Evolutionary conservation across 2,888 invertebrate genomes (phyloP).

Genomic region (Callimorpha dominula): DNA sequence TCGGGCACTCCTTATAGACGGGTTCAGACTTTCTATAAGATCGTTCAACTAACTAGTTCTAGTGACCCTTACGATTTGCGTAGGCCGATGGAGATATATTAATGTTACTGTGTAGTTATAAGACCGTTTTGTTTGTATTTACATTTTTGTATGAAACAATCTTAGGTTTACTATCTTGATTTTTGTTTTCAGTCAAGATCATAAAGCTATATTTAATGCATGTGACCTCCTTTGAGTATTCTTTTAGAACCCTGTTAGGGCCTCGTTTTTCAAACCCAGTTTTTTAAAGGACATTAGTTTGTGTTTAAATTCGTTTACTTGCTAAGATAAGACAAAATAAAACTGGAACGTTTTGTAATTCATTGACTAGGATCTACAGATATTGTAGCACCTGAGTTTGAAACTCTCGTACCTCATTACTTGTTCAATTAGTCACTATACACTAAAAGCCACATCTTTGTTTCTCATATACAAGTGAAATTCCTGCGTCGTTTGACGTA

Average conservation of each 20-base stretch:
- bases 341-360: neutral
- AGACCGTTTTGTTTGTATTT: slow-evolving; percentile 8
- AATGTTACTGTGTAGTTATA: slow-evolving; percentile 14
- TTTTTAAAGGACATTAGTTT: neutral
- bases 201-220: neutral
- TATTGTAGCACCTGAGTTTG: slow-evolving; percentile 30
- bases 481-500: slow-evolving; percentile 66
- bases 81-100: slow-evolving; percentile 27
- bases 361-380: slow-evolving; percentile 6
- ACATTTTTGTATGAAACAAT: neutral
- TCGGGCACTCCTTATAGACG: slow-evolving; percentile 8
- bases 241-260: neutral
- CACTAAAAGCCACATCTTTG: slow-evolving; percentile 70
- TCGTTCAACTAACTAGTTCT: slow-evolving; percentile 42
- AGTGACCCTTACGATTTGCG: slow-evolving; percentile 40
- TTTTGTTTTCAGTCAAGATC: neutral
- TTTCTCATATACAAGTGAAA: slow-evolving; percentile 73
- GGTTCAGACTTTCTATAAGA: slow-evolving; percentile 23
- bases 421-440: slow-evolving; percentile 66
- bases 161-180: neutral
- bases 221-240: no score
- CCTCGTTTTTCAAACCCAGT: neutral
- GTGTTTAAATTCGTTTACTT: neutral
- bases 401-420: slow-evolving; percentile 56
- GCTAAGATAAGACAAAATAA: neutral